Evolutionary conservation across 2,888 invertebrate species (phyloP).

Genomic region (Chydorus sphaericus): DNA sequence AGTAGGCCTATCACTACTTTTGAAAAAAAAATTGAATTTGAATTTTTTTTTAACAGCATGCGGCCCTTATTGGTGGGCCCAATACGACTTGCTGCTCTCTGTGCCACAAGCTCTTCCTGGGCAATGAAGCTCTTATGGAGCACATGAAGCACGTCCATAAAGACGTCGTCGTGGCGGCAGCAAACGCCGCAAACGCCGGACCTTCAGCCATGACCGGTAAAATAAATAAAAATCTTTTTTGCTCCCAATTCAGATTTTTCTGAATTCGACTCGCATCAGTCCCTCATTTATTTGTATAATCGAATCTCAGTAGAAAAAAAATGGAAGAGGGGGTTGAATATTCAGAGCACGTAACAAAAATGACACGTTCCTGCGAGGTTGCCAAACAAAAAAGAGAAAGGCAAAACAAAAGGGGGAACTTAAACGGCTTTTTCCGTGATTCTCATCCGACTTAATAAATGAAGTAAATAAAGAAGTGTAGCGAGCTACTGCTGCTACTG

Average conservation of each 20-base stretch:
- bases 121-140: slow-evolving; percentile 83
- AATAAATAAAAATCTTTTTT: background rate
- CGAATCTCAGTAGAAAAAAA: background rate
- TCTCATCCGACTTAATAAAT: background rate
- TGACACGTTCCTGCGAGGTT: background rate
- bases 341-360: background rate
- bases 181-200: slow-evolving; percentile 13
- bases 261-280: background rate
- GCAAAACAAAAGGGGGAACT: background rate
- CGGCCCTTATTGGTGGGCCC: slow-evolving; percentile 80
- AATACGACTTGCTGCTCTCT: slow-evolving; percentile 83
- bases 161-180: slow-evolving; percentile 34
- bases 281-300: background rate
- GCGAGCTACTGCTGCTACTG: too few species aligned
- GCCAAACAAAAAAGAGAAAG: background rate
- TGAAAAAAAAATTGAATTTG: too few species aligned
- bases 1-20: background rate
- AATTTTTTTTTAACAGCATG: slow-evolving; percentile 68
- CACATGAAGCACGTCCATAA: slow-evolving; percentile 93
- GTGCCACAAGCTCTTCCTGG: slow-evolving; percentile 86
- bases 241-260: background rate
- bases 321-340: background rate
- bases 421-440: too few species aligned
- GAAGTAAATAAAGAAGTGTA: background rate
- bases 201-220: slow-evolving; percentile 14